These are phyloP conservation scores for Oenanthe melanoleuca DNA, from an alignment of 2,113 vertebrate genomes.

Conservation along the genomic window DNA sequence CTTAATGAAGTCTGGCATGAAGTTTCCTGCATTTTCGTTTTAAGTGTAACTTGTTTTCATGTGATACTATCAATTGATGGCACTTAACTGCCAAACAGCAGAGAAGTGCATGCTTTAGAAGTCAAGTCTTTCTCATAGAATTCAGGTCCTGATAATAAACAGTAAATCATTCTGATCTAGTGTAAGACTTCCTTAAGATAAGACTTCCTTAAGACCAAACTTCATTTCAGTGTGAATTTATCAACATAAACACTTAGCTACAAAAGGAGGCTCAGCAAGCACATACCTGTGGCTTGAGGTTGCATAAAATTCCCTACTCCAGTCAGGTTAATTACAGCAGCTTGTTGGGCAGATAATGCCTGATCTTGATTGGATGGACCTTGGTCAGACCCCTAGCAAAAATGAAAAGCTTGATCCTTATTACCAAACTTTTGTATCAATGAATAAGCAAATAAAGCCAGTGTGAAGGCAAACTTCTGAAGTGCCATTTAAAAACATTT, in stretches of 20 bases:
- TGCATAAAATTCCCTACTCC: slow-evolving; percentile 92
- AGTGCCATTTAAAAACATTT: neutral
- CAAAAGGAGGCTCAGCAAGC: slow-evolving; percentile 22
- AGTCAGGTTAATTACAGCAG: slow-evolving; percentile 92
- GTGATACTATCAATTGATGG: neutral
- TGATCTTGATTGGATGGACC: slow-evolving; percentile 82
- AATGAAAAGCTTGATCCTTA: slow-evolving; percentile 66
- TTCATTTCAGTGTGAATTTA: slow-evolving; percentile 50
- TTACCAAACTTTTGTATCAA: neutral
- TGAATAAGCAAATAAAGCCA: slow-evolving; percentile 1
- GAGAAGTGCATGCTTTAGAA: neutral
- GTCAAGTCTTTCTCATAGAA: neutral
- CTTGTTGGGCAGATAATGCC: slow-evolving; percentile 88
- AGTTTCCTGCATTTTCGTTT: neutral
- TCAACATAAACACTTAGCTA: neutral
- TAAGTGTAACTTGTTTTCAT: neutral
- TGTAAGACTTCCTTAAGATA: neutral
- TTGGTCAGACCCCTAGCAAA: slow-evolving; percentile 85
- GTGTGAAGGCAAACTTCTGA: neutral
- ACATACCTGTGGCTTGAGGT: slow-evolving; percentile 84
- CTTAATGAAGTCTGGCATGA: slow-evolving; percentile 40
- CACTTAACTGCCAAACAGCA: neutral
- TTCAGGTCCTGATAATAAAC: neutral
- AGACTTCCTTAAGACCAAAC: slow-evolving; percentile 39
- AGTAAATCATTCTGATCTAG: neutral